Evolutionary conservation across 2,113 vertebrate genomes (phyloP).

Genomic region (Proteles cristata): DNA sequence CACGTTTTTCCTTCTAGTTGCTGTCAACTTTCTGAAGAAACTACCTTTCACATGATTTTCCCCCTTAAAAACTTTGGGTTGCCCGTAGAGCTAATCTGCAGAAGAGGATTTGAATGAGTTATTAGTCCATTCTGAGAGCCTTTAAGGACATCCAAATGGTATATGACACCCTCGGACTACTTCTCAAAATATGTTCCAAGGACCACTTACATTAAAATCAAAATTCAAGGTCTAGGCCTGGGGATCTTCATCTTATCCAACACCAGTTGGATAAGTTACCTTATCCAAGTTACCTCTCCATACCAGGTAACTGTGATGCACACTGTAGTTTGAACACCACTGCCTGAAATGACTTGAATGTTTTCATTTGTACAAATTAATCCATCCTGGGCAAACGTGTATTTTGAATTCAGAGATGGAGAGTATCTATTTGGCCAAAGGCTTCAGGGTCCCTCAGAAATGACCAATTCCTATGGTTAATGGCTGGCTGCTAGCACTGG

Average conservation of each 20-base stretch:
- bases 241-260: background rate
- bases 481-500: background rate
- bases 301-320: background rate
- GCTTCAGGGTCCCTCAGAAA: background rate
- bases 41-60: conserved; percentile 43
- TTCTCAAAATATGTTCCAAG: background rate
- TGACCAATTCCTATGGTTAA: background rate
- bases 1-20: conserved; percentile 58
- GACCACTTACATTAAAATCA: background rate
- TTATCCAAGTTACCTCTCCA: background rate
- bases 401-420: background rate
- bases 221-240: background rate
- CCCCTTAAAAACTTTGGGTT: conserved; percentile 61
- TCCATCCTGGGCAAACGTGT: background rate
- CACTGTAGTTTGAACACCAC: background rate
- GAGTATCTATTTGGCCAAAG: background rate
- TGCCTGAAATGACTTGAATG: background rate
- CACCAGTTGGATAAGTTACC: too few relatives aligned
- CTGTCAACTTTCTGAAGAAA: conserved; percentile 72
- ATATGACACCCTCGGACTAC: background rate
- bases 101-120: conserved; percentile 4
- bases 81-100: background rate
- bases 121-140: background rate
- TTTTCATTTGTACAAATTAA: background rate
- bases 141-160: conserved; percentile 4